Evolutionary conservation across 2,113 vertebrate genomes (phyloP).

Genomic region (Monopterus albus): DNA sequence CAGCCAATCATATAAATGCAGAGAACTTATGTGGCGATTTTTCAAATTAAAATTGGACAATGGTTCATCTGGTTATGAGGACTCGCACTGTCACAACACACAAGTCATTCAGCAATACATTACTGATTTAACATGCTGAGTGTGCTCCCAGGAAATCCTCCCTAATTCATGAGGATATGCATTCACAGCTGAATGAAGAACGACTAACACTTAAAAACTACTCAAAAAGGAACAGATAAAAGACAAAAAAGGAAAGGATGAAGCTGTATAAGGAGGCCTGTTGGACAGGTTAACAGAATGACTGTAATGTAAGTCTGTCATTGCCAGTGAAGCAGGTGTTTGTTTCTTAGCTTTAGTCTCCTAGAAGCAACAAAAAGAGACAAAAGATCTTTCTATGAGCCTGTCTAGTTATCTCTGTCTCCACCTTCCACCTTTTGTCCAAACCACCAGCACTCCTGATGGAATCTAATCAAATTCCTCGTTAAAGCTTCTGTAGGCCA

Average conservation of each 20-base stretch:
- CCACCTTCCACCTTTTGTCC: not conserved
- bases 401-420: not conserved
- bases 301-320: not conserved
- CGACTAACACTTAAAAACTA: conserved; percentile 21
- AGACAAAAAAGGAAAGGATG: not conserved
- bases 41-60: conserved; percentile 17
- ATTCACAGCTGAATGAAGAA: conserved; percentile 1
- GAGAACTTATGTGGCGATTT: not conserved
- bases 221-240: not conserved
- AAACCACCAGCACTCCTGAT: conserved; percentile 54
- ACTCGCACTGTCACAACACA: not conserved
- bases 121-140: conserved; percentile 9
- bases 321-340: conserved; percentile 32
- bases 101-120: conserved; percentile 12
- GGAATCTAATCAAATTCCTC: conserved; percentile 64
- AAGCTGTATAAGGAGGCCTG: conserved; percentile 5
- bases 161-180: conserved; percentile 25
- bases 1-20: not conserved
- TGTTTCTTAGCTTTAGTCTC: conserved; percentile 30
- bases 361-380: conserved; percentile 8
- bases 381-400: conserved; percentile 7
- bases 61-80: not conserved
- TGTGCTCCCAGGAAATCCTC: conserved; percentile 20
- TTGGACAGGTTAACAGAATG: conserved; percentile 18
- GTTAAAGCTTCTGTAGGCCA: conserved; percentile 39